Base-by-base conservation (phyloP, 1,140 invertebrate species). In the Whitmania pigra region DNA sequence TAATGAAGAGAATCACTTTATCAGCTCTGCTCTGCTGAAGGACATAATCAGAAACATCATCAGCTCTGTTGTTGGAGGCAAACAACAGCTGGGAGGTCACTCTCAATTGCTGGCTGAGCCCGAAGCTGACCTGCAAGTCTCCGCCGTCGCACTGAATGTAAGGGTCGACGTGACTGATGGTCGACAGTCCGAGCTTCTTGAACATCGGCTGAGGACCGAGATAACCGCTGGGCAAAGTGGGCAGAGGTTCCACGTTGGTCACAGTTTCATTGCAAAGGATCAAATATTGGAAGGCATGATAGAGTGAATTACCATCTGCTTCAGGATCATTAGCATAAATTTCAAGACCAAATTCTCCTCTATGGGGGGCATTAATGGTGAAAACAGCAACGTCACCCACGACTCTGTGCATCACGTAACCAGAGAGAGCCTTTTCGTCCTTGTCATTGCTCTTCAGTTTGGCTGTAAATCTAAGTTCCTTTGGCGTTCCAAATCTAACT, bases 291-390 rank as follows among this genome's bases (percentile, higher is more conserved):
- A 78, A 80, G 20, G 80, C 77, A 75, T 82, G 80, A 74, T 78
- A 81, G 13, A 82, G 74, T 0, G 80, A 82, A 54, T 77, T 78
- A 4, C 80, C 80, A 72, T 83, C 81, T 13, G 73, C 76, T 13
- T 76, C 76, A 18, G 81, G 80, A 73, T 83, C 80, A 73, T 83
- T 83, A 60, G 78, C 80, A 74, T 82, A 83, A 66, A 83, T 79
- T 76, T 83, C 82, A 20, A 82, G 77, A 40, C 81, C 81, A 74
- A 79, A 83, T 73, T 83, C 82, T 25, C 82, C 82, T 29, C 77
- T 67, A 13, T 74, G 72, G 9, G 81, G 81, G 22, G 80, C 77
- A 13, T 78, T 80, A 69, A 82, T 75, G 54, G 78, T 80, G 75
- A 83, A 81, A 68, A 81, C 78, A n/a, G 78, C 81, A 13, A 79